A percentile compares a stretch with the other conserved stretches of the same genome.
Evolutionary conservation across 1,140 invertebrate species (phyloP).

Genomic region (Apocrypta bakeri): DNA sequence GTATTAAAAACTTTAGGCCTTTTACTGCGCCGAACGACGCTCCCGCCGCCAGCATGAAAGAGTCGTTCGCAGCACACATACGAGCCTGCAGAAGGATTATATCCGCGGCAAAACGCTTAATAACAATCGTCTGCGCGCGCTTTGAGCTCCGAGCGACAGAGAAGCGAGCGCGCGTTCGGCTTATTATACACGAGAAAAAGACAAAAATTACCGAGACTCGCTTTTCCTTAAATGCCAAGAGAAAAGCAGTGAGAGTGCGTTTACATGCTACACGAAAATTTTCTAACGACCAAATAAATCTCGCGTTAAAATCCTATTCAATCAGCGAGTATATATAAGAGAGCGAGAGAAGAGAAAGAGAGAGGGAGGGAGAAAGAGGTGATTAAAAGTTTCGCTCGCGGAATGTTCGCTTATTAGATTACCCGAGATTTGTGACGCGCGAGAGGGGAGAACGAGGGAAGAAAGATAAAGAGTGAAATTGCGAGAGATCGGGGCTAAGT

Average conservation of each 20-base stretch:
- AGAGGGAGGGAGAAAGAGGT: neutral
- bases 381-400: conserved; percentile 32
- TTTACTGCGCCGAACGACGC: conserved; percentile 60
- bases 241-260: neutral
- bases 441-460: conserved; percentile 39
- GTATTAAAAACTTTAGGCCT: conserved; percentile 72
- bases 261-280: neutral
- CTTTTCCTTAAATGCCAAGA: conserved; percentile 4
- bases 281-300: neutral
- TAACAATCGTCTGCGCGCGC: conserved; percentile 37
- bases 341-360: neutral
- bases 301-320: neutral
- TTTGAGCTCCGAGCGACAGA: conserved; percentile 15
- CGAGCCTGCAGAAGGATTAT: conserved; percentile 24
- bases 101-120: conserved; percentile 44
- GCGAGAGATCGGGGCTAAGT: conserved; percentile 36
- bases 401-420: conserved; percentile 46
- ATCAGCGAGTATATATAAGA: neutral
- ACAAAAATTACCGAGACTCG: neutral
- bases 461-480: conserved; percentile 44
- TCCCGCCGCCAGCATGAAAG: conserved; percentile 29
- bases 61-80: neutral
- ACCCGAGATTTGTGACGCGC: conserved; percentile 42
- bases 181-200: neutral
- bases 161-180: neutral